Base-by-base conservation (phyloP, 2,888 invertebrate species). In the Scaptomyza reducta region DNA sequence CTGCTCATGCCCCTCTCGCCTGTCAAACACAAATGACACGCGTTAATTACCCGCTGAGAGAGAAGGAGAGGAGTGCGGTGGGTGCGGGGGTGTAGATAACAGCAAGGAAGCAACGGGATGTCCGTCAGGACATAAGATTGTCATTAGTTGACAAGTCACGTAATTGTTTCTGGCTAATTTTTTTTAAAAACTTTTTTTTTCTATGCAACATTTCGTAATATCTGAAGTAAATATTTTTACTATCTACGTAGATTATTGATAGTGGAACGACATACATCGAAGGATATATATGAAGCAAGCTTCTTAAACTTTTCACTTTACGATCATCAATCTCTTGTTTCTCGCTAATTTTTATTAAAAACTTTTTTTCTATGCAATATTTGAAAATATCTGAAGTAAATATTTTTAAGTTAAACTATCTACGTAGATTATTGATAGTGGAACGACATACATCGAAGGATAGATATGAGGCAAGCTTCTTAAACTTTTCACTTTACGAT, bases 91-190 rank as follows among this genome's bases (percentile, higher is more conserved):
- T 25, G 22, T 29, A 31, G 25, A 33, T 16, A 55, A 51, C 47
- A 53, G 47, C 16, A 1, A 35, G n/a, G 33, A 29, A 58, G 44
- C 67, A 54, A 60, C 59, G 56, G 73, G 61, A 65, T 72, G 61
- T 76, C 27, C 46, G 38, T 35, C 51, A 77, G 75, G 83, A 79
- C 75, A 74, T 77, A 86, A 89, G 81, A 84, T 80, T 79, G 80
- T 87, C 84, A 90, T 89, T 89, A 89, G 85, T 81, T 82, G 81
- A 85, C 82, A 85, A 87, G 89, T 90, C 89, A 89, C 89, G 90
- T 89, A 83, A 83, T 83, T 80, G 66, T 60, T 67, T 77, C 71
- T 68, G 31, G 58, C 76, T 70, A 73, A 78, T 38, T 14, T 61
- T 62, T 31, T 2, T 2, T 22, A 22, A 22, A 22, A 58, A 63